phyloP scores from a whole-genome alignment of 2,888 invertebrate species.

The Crematogaster levior region DNA sequence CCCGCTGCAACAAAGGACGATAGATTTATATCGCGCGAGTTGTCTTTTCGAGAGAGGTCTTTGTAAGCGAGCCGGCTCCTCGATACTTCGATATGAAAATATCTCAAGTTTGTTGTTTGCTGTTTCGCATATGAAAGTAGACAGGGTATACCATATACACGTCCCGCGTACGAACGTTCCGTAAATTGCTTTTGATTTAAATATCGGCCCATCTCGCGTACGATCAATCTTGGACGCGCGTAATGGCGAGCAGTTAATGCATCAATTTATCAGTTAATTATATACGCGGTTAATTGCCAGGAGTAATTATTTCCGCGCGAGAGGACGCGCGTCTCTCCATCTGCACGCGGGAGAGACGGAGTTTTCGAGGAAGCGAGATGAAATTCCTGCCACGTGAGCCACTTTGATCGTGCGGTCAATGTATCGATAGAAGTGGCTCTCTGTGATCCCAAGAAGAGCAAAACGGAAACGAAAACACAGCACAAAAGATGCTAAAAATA shows the following conservation, averaged over 20 bases:
- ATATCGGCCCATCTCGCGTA: constrained; percentile 68
- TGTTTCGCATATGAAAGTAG: constrained; percentile 37
- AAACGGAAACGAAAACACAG: neutral
- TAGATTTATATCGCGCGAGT: neutral
- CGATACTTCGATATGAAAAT: no score
- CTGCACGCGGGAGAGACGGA: constrained; percentile 9
- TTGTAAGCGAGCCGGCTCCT: neutral
- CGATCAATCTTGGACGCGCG: constrained; percentile 70
- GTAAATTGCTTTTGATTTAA: constrained; percentile 74
- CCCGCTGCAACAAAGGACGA: constrained; percentile 1
- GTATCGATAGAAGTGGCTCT: constrained; percentile 14
- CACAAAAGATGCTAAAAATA: neutral
- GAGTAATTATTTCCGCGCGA: constrained; percentile 61
- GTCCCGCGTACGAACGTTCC: constrained; percentile 46
- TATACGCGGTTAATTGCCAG: constrained; percentile 75
- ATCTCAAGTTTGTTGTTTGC: constrained; percentile 22
- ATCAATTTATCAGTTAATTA: constrained; percentile 81
- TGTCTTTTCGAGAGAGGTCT: neutral
- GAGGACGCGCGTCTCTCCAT: constrained; percentile 21
- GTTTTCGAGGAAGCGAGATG: constrained; percentile 43
- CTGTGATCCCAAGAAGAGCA: constrained; percentile 1
- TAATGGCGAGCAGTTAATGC: constrained; percentile 74
- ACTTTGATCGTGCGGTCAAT: constrained; percentile 24
- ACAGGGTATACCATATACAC: constrained; percentile 22
- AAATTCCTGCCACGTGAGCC: constrained; percentile 36